Evolutionary conservation across 1,140 invertebrate species (phyloP).

Genomic region (Drosophila parvula): DNA sequence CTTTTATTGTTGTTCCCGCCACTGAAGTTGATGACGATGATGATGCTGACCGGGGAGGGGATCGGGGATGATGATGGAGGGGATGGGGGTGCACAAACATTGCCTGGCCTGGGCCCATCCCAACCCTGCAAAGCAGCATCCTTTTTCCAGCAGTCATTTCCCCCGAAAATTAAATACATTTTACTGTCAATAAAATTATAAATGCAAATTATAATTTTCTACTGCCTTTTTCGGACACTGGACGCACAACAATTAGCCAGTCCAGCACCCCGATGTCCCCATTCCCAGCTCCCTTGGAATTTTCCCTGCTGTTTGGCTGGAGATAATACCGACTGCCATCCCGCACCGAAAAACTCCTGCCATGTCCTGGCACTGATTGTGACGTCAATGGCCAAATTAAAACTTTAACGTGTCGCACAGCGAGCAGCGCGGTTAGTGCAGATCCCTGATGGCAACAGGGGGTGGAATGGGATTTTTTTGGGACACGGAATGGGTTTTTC

Average conservation of each 20-base stretch:
- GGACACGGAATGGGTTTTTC: constrained; percentile 8
- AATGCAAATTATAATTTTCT: constrained; percentile 82
- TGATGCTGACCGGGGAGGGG: neutral
- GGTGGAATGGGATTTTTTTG: neutral
- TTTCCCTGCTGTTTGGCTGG: constrained; percentile 27
- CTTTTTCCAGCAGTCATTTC: constrained; percentile 44
- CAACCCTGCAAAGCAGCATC: constrained; percentile 31
- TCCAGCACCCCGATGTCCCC: neutral
- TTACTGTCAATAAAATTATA: constrained; percentile 83
- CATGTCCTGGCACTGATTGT: constrained; percentile 58
- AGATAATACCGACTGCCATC: constrained; percentile 59
- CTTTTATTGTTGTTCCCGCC: constrained; percentile 32
- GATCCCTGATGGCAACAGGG: constrained; percentile 10
- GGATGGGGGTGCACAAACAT: constrained; percentile 33
- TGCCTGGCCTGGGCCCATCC: too few relatives aligned
- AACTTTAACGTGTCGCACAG: constrained; percentile 76
- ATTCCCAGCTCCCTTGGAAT: neutral
- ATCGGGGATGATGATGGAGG: neutral
- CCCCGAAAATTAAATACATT: constrained; percentile 79
- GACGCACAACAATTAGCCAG: constrained; percentile 68
- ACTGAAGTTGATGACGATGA: constrained; percentile 43
- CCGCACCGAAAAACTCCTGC: constrained; percentile 23
- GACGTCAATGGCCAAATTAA: constrained; percentile 77
- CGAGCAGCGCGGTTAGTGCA: constrained; percentile 23
- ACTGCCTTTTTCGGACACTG: constrained; percentile 68